Conservation (phyloP, 2,113 vertebrate species). For the Sapayoa aenigma region DNA sequence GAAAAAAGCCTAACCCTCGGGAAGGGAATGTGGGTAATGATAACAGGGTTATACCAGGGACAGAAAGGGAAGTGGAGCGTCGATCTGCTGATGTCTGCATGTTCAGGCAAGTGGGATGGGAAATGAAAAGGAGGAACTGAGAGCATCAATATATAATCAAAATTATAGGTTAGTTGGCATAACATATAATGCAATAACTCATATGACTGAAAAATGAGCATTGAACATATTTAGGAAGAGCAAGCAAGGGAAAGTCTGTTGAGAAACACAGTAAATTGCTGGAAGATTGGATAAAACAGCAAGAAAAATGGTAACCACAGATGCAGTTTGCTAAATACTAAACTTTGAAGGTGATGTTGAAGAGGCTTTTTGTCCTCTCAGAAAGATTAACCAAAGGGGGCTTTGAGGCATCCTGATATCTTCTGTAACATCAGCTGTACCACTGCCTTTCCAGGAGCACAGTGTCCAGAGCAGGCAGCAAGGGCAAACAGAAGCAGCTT, state of each 20-base stretch:
- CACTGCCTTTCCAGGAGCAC: not conserved
- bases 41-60: slow-evolving; percentile 33
- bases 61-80: not conserved
- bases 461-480: not conserved
- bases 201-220: not conserved
- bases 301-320: not conserved
- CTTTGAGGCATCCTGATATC: not conserved
- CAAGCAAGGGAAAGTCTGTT: not conserved
- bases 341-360: not conserved
- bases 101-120: not conserved
- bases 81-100: not conserved
- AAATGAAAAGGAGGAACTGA: not conserved
- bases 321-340: not conserved
- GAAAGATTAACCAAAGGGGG: not conserved
- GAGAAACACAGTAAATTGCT: not conserved
- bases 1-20: slow-evolving; percentile 25
- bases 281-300: not conserved
- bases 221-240: not conserved
- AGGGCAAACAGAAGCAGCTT: not conserved
- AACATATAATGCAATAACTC: not conserved
- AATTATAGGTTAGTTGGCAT: not conserved
- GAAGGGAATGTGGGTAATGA: slow-evolving; percentile 36
- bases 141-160: slow-evolving; percentile 14
- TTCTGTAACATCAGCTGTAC: not conserved
- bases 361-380: accelerated